These are phyloP conservation scores for Scolopax mira DNA, from an alignment of 2,113 vertebrate genomes.

Conservation along the genomic window DNA sequence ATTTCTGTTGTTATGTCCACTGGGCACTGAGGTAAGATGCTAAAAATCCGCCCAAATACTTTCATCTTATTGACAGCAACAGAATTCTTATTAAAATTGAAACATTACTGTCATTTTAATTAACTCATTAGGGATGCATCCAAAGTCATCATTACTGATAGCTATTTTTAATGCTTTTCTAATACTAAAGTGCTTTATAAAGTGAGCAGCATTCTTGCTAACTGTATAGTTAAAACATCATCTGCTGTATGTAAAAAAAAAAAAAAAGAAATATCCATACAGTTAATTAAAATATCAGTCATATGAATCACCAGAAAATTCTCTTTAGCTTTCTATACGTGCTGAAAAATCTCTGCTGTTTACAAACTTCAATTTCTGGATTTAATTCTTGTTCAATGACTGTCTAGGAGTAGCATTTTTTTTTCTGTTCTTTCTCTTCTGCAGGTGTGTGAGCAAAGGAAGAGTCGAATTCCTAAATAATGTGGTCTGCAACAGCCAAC, in stretches of 20 bases:
- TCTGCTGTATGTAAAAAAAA: background rate
- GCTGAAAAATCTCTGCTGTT: background rate
- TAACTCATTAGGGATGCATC: constrained; percentile 46
- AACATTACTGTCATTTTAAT: constrained; percentile 60
- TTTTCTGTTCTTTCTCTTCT: background rate
- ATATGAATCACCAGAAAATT: background rate
- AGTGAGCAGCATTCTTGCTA: constrained; percentile 2
- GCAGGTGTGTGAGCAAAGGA: background rate
- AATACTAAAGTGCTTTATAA: constrained; percentile 1
- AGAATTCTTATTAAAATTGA: constrained; percentile 21
- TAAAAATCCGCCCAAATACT: constrained; percentile 33
- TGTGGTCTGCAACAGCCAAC: background rate
- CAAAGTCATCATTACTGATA: constrained; percentile 33
- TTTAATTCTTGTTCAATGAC: background rate
- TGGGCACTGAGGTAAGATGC: constrained; percentile 12
- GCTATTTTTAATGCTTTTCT: constrained; percentile 13
- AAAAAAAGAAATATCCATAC: background rate
- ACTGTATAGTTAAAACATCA: background rate
- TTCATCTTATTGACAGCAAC: constrained; percentile 21
- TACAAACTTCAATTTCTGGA: background rate
- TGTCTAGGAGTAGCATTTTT: background rate
- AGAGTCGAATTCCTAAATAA: background rate
- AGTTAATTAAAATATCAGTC: constrained; percentile 16
- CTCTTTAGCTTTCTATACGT: background rate
- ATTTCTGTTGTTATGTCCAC: constrained; percentile 42